Conservation (phyloP, 2,888 invertebrate species). For the Ashinkailepas kermadecensis region DNA sequence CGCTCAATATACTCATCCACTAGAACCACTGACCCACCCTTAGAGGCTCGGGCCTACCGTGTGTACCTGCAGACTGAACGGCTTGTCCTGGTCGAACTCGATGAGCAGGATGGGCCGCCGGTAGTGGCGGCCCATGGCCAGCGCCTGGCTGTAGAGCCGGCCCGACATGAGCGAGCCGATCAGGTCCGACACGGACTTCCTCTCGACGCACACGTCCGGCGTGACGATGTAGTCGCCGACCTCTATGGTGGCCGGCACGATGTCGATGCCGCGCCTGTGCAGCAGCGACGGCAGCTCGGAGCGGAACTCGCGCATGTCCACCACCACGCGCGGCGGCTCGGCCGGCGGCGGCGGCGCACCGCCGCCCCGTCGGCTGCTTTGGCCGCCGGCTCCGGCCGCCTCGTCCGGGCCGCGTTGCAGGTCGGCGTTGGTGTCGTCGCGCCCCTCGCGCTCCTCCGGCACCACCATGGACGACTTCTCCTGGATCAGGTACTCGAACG, state of each 20-base stretch:
- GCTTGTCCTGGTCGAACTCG: slow-evolving; percentile 90
- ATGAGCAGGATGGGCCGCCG: slow-evolving; percentile 81
- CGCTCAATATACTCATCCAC: too few species aligned
- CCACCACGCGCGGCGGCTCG: slow-evolving; percentile 49
- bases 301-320: slow-evolving; percentile 96
- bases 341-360: slow-evolving; percentile 49
- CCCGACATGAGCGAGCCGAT: slow-evolving; percentile 85
- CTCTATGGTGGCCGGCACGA: slow-evolving; percentile 78
- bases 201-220: slow-evolving; percentile 91
- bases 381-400: slow-evolving; percentile 38
- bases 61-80: slow-evolving; percentile 78
- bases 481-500: slow-evolving; percentile 85
- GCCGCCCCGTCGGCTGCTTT: slow-evolving; percentile 41
- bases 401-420: slow-evolving; percentile 42
- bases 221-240: slow-evolving; percentile 95
- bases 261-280: slow-evolving; percentile 84
- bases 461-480: slow-evolving; percentile 88
- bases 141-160: slow-evolving; percentile 88
- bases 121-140: slow-evolving; percentile 85
- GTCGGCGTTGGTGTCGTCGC: slow-evolving; percentile 37
- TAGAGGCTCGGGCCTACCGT: slow-evolving; percentile 49
- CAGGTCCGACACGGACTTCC: slow-evolving; percentile 53
- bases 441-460: slow-evolving; percentile 77
- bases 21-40: too few species aligned
- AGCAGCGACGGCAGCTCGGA: slow-evolving; percentile 91